Conservation (phyloP, 2,797 vertebrate genomes). For the Netta rufina region DNA sequence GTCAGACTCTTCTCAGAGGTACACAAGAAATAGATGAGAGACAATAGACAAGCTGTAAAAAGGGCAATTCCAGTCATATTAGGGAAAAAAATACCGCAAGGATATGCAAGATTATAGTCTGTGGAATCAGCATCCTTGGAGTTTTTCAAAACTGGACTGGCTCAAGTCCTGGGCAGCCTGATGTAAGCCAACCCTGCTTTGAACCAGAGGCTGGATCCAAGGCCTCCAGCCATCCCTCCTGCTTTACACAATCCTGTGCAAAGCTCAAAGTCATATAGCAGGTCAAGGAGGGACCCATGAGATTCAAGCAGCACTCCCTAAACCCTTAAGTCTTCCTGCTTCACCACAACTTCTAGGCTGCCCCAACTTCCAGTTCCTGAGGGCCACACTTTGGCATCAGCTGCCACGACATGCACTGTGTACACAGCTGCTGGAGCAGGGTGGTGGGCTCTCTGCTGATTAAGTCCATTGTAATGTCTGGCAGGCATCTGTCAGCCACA, state of each 20-base stretch:
- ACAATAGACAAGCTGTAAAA: background rate
- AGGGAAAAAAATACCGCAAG: rapidly evolving
- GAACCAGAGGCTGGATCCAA: background rate
- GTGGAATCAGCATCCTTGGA: background rate
- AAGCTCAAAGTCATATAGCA: background rate
- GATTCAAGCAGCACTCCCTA: no score
- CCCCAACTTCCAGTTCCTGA: background rate
- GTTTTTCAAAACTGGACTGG: background rate
- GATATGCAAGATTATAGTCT: rapidly evolving
- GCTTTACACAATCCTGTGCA: rapidly evolving
- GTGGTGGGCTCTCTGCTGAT: background rate
- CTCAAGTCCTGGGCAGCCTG: background rate
- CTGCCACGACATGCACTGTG: background rate
- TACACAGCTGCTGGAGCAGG: background rate
- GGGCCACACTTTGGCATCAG: background rate
- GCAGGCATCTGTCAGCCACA: conserved; percentile 21
- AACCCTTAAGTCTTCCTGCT: background rate
- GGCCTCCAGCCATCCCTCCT: background rate
- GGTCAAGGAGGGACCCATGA: background rate
- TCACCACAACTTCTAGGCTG: background rate
- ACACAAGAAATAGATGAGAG: background rate
- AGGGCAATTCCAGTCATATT: background rate
- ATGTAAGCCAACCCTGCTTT: background rate
- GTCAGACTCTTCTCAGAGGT: background rate
- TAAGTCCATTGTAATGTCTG: background rate